These are phyloP conservation scores for Theristus sp. DNA, from an alignment of 2,888 invertebrate species.

Conservation along the genomic window DNA sequence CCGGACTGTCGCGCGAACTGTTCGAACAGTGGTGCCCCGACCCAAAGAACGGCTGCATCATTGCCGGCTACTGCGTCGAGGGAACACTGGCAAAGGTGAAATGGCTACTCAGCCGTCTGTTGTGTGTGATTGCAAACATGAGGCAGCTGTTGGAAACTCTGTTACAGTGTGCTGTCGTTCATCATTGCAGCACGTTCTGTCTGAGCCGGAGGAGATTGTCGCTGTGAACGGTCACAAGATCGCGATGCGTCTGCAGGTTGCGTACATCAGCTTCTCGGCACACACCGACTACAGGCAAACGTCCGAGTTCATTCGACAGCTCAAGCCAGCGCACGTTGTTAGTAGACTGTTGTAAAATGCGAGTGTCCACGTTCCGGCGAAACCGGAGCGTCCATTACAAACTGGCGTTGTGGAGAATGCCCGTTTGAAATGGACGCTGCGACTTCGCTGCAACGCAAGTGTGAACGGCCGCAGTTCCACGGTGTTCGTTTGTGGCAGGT, in stretches of 20 bases:
- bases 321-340: constrained; percentile 88
- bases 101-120: too few relatives aligned
- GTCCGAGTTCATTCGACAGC: constrained; percentile 76
- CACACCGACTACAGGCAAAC: constrained; percentile 97
- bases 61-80: constrained; percentile 59
- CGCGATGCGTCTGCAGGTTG: constrained; percentile 49
- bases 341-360: constrained; percentile 17
- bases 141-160: too few relatives aligned
- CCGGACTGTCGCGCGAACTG: constrained; percentile 80
- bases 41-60: constrained; percentile 89
- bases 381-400: too few relatives aligned
- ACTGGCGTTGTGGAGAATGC: too few relatives aligned
- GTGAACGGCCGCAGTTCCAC: too few relatives aligned
- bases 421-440: too few relatives aligned
- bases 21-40: constrained; percentile 99
- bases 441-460: too few relatives aligned
- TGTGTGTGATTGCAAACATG: too few relatives aligned
- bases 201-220: constrained; percentile 90
- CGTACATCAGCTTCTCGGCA: constrained; percentile 97
- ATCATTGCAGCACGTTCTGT: constrained; percentile 56
- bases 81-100: constrained; percentile 38
- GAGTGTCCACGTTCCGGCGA: too few relatives aligned
- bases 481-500: too few relatives aligned
- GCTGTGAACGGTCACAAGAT: constrained; percentile 87
- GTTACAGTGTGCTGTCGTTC: too few relatives aligned